A percentile compares a stretch with the other conserved stretches of the same genome.
phyloP scores from a whole-genome alignment of 2,888 invertebrate species.

The Cistogaster globosa region DNA sequence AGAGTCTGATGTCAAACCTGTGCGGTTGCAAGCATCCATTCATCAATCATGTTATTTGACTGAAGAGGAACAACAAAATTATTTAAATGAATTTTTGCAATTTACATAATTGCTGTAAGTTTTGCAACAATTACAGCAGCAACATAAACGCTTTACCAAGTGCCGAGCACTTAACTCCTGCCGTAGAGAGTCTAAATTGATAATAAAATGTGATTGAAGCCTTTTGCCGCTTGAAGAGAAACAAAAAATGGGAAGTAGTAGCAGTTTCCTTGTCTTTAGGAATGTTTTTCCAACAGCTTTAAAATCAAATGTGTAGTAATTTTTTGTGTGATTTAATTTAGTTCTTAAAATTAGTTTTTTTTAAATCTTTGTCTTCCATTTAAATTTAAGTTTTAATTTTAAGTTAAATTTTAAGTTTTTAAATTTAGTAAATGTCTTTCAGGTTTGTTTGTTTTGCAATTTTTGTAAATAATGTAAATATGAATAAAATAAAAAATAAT shows the following conservation, averaged over 20 bases:
- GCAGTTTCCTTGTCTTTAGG: no score
- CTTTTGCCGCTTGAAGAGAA: no score
- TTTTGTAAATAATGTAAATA: constrained; percentile 41
- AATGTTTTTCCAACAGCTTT: no score
- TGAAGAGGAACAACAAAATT: not conserved
- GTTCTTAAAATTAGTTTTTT: not conserved
- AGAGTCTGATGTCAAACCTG: not conserved
- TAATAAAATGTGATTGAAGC: no score
- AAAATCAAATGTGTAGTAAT: no score
- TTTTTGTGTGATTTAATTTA: no score
- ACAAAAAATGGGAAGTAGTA: no score
- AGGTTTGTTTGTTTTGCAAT: constrained; percentile 54
- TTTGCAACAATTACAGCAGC: no score
- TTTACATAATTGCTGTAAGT: not conserved
- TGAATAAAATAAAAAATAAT: constrained; percentile 12
- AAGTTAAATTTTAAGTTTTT: not conserved
- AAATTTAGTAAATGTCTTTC: constrained; percentile 46
- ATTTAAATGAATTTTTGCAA: not conserved
- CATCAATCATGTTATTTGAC: not conserved
- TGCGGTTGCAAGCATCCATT: no score
- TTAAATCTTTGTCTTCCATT: not conserved
- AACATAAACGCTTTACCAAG: not conserved
- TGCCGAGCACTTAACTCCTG: not conserved
- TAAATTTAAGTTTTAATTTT: no score
- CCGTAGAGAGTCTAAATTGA: not conserved